Evolutionary conservation across 92 coral and sea anemone genomes (phyloP).

Genomic region (Actinostola sp.): DNA sequence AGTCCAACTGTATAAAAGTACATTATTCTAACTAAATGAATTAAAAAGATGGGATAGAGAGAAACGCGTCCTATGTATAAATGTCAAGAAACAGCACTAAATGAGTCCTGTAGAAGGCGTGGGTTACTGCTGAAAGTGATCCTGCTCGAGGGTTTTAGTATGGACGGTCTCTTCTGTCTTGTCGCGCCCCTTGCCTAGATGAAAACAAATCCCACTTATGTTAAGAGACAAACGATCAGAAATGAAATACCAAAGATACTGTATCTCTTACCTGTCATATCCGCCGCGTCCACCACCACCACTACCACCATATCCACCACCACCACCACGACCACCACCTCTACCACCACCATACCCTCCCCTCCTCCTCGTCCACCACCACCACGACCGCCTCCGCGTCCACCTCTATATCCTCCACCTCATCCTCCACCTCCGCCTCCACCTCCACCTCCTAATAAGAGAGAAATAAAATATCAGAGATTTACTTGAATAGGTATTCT

Average conservation of each 20-base stretch:
- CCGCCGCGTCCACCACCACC: conserved; percentile 81
- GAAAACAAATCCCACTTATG: neutral
- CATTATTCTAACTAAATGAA: too few relatives aligned
- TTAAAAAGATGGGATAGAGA: too few relatives aligned
- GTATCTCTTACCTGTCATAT: conserved; percentile 47
- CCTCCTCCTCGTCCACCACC: conserved; percentile 33
- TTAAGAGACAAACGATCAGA: too few relatives aligned
- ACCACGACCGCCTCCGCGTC: conserved; percentile 36
- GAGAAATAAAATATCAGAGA: neutral
- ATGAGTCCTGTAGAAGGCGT: too few relatives aligned
- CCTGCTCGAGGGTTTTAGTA: conserved; percentile 46
- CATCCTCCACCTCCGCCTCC: conserved; percentile 48
- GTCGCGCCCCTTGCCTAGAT: conserved; percentile 79
- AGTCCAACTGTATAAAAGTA: too few relatives aligned
- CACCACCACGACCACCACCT: conserved; percentile 55
- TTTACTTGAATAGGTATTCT: neutral
- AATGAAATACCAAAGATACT: too few relatives aligned
- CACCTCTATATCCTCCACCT: conserved; percentile 25
- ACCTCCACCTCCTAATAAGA: conserved; percentile 2
- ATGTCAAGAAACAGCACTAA: too few relatives aligned
- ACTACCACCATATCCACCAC: conserved; percentile 61
- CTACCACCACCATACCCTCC: conserved; percentile 41
- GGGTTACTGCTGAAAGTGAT: too few relatives aligned
- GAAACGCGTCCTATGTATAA: too few relatives aligned
- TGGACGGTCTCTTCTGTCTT: conserved; percentile 83